Conservation (phyloP, 2,797 vertebrate genomes). For the Neosilurus hyrtlii region DNA sequence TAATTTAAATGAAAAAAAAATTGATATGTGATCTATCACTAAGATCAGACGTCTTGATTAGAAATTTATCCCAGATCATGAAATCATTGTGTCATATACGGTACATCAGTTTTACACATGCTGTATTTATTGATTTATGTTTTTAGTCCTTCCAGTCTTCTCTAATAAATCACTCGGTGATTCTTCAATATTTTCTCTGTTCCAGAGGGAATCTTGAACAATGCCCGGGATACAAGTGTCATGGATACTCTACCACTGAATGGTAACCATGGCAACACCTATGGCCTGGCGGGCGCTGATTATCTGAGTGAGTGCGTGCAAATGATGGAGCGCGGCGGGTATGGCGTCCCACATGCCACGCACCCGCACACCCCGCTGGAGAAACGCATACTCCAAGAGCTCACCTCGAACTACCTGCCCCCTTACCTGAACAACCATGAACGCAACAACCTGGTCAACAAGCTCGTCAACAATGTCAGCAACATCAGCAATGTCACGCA, state of each 20-base stretch:
- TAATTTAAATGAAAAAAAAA: neutral
- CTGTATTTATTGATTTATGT: constrained; percentile 14
- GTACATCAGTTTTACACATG: neutral
- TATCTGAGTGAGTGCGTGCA: constrained; percentile 99
- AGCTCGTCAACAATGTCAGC: constrained; percentile 90
- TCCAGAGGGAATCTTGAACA: constrained; percentile 99
- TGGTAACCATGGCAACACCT: constrained; percentile 99
- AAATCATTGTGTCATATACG: neutral
- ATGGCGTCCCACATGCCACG: constrained; percentile 25
- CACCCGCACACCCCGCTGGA: constrained; percentile 95
- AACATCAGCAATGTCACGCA: constrained; percentile 80
- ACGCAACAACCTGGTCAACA: constrained; percentile 93
- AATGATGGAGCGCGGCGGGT: constrained; percentile 88
- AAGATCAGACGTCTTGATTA: constrained; percentile 5
- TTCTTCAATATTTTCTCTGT: constrained; percentile 48
- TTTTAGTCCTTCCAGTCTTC: neutral
- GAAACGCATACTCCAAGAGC: constrained; percentile 98
- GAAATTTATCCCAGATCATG: neutral
- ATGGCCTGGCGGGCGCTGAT: constrained; percentile 92
- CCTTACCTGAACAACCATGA: constrained; percentile 98
- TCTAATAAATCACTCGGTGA: neutral
- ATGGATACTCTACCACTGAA: constrained; percentile 99
- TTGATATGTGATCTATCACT: neutral
- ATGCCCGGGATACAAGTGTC: constrained; percentile 99
- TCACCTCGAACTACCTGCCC: constrained; percentile 96